A percentile compares a stretch with the other conserved stretches of the same genome.
Evolutionary conservation across 2,888 invertebrate genomes (phyloP).

Genomic region (Lamellibrachia satsuma): DNA sequence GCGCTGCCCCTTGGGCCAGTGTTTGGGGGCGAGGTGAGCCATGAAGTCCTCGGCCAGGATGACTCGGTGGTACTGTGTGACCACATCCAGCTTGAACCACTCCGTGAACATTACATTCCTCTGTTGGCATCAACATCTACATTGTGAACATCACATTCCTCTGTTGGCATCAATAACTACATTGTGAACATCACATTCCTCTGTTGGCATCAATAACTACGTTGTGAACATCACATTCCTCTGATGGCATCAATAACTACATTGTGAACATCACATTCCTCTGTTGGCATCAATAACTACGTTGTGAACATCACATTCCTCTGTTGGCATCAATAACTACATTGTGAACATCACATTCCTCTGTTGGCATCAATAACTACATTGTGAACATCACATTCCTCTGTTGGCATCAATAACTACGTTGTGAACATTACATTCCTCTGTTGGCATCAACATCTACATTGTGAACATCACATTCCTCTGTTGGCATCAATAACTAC

Average conservation of each 20-base stretch:
- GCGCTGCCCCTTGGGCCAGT: conserved; percentile 58
- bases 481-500: neutral
- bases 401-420: neutral
- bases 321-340: too few species aligned
- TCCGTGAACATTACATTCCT: conserved; percentile 60
- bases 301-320: neutral
- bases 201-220: neutral
- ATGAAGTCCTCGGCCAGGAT: conserved; percentile 92
- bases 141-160: neutral
- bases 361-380: conserved; percentile 38
- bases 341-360: conserved; percentile 52
- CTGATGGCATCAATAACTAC: neutral
- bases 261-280: neutral
- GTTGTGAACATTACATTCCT: conserved; percentile 57
- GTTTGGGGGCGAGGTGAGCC: conserved; percentile 75
- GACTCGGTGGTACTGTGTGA: conserved; percentile 82
- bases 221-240: neutral
- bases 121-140: conserved; percentile 40
- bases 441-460: conserved; percentile 40
- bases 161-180: neutral
- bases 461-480: neutral
- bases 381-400: neutral
- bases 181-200: neutral
- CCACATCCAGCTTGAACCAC: conserved; percentile 74
- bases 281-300: neutral